Base-by-base conservation (phyloP, 2,888 invertebrate species). In the Eristalis arbustorum region DNA sequence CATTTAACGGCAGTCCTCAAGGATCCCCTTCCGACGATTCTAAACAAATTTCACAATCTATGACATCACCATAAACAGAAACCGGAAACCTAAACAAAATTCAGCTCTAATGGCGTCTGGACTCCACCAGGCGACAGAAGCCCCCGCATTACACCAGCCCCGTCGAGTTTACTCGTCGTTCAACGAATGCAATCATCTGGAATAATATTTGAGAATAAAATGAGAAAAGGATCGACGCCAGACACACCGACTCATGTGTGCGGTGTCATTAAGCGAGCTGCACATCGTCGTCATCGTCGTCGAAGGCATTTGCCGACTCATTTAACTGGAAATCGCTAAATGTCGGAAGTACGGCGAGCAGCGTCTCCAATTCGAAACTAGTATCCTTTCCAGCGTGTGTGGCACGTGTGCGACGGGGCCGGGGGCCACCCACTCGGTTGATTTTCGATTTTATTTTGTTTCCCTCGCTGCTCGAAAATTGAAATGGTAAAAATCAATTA, bases 401-500 rank as follows among this genome's bases (percentile, higher is more conserved):
- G 14, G 59, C 25, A 59, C 25, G 11, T 34, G 28, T 61, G 42
- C n/a, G n/a, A n/a, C n/a, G n/a, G n/a, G n/a, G n/a, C n/a, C n/a
- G n/a, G n/a, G 31, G 6, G 31, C 57, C 34, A 56, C 18, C 56
- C 37, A 62, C 13, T 13, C 56, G 57, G 66, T 80, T 68, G 73
- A 31, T 82, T 74, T 74, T 74, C 61, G 23, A 63, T 68, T 59
- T 80, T 57, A 67, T 69, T 63, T n/a, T n/a, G n/a, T n/a, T 68
- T 63, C 6, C 6, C 31, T 10, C 31, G 18, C 59, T 25, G 56
- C 62, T 68, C 68, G 25, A 78, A 87, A 83, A 87, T 83, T 87
- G 83, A 87, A 87, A 87, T 83, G 83, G 87, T 87, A 87, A 87
- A 87, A 87, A 87, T 87, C 87, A 87, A 87, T 87, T 87, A 87